Percentiles rank a stretch among this genome's conserved stretches.
Conservation (phyloP, 2,113 vertebrate species). For the Caranx ignobilis region DNA sequence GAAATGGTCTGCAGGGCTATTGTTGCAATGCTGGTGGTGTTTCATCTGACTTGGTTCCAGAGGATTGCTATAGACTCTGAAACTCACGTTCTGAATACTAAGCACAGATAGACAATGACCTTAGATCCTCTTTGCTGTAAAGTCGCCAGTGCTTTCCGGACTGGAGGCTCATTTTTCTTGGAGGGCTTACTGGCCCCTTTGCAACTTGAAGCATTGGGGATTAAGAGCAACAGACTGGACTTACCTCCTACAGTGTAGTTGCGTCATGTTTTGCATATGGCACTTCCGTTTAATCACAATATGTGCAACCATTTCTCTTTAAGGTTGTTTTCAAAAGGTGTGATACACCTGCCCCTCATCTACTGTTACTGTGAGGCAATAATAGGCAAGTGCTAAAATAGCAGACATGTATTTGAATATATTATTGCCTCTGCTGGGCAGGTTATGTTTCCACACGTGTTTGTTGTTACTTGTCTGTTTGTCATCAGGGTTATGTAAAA, state of each 20-base stretch:
- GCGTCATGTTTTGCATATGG: background rate
- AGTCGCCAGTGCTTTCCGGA: conserved; percentile 33
- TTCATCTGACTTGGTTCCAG: conserved; percentile 60
- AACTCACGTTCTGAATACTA: conserved; percentile 67
- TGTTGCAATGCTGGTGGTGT: conserved; percentile 74
- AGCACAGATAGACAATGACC: conserved; percentile 63
- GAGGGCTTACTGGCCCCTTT: conserved; percentile 40
- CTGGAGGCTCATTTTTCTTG: conserved; percentile 27
- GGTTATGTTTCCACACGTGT: background rate
- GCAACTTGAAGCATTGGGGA: conserved; percentile 25
- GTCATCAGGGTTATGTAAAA: background rate
- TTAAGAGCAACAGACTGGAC: conserved; percentile 23
- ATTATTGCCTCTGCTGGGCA: conserved; percentile 7
- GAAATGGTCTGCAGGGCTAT: conserved; percentile 58
- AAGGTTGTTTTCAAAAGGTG: background rate
- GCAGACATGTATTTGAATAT: conserved; percentile 33
- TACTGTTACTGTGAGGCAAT: background rate
- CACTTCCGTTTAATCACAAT: background rate
- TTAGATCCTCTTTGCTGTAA: conserved; percentile 57
- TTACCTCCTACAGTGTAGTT: background rate
- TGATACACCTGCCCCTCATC: background rate
- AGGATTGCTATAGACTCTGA: conserved; percentile 69
- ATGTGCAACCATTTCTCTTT: background rate
- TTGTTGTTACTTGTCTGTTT: background rate
- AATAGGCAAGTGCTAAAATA: background rate